phyloP scores from a whole-genome alignment of 2,113 vertebrate genomes.

The rat (Rattus norvegicus) region DNA sequence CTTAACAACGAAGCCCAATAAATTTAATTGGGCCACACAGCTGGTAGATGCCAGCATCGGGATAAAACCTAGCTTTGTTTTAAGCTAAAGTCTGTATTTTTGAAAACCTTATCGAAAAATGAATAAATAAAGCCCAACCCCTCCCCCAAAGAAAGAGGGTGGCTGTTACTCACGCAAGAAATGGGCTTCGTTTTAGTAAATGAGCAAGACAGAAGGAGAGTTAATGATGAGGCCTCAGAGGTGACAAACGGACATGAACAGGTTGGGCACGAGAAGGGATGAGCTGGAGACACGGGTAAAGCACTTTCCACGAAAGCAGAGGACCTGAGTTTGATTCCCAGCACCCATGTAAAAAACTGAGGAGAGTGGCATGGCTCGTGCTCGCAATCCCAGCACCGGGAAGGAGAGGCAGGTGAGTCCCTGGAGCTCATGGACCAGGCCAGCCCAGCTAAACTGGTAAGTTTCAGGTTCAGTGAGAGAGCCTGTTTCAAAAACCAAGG shows the following conservation, averaged over 20 bases:
- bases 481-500: not conserved
- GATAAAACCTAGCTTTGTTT: not conserved
- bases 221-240: not conserved
- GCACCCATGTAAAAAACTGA: not conserved
- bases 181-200: not conserved
- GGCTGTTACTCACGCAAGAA: not conserved
- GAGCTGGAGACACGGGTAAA: not conserved
- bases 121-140: not conserved
- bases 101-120: not conserved
- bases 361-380: accelerated
- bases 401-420: not conserved
- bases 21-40: not conserved
- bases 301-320: not conserved
- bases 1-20: not conserved
- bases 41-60: not conserved
- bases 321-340: not conserved
- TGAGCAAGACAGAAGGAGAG: not conserved
- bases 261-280: not conserved
- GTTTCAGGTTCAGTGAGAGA: not conserved
- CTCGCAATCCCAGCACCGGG: not conserved
- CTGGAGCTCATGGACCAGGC: not conserved
- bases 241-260: not conserved
- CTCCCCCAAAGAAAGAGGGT: not conserved
- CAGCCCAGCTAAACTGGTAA: not conserved
- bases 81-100: not conserved